Evolutionary conservation across 2,888 invertebrate species (phyloP).

Genomic region (Mesorhabditis spiculigera): DNA sequence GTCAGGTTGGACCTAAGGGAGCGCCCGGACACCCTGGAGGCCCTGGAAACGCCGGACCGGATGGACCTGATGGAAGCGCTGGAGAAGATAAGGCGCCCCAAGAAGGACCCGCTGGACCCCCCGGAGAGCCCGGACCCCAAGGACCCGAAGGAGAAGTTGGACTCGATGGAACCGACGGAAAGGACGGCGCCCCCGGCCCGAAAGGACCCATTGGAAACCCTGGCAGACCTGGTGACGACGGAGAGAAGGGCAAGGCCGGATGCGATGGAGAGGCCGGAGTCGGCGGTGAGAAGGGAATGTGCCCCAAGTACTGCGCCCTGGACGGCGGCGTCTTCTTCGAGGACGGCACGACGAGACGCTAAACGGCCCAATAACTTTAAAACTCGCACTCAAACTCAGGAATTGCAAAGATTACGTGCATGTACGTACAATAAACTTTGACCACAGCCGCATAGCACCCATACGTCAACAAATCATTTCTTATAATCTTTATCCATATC

Average conservation of each 20-base stretch:
- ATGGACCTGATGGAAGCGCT: conserved; percentile 19
- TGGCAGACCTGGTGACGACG: not conserved
- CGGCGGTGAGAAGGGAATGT: not conserved
- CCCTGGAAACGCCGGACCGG: conserved; percentile 23
- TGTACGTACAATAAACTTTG: too few species aligned
- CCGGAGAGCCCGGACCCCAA: conserved; percentile 28
- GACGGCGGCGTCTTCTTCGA: conserved; percentile 6
- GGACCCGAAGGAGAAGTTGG: conserved; percentile 30
- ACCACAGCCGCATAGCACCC: too few species aligned
- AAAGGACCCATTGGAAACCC: conserved; percentile 17
- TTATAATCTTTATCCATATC: too few species aligned
- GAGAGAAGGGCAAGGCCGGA: not conserved
- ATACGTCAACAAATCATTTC: too few species aligned
- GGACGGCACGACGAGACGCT: not conserved
- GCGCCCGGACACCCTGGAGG: conserved; percentile 20
- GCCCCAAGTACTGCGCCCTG: conserved; percentile 1
- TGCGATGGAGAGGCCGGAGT: conserved; percentile 5
- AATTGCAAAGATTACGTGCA: not conserved
- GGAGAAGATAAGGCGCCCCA: conserved; percentile 12
- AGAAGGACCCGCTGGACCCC: conserved; percentile 26
- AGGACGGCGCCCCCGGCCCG: conserved; percentile 12
- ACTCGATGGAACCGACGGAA: conserved; percentile 21
- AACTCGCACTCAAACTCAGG: conserved; percentile 2
- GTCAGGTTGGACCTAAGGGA: conserved; percentile 24
- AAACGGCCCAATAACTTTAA: not conserved